Percentiles rank a stretch among this genome's conserved stretches.
Conservation (phyloP, 2,113 vertebrate species). For the Nerophis ophidion region DNA sequence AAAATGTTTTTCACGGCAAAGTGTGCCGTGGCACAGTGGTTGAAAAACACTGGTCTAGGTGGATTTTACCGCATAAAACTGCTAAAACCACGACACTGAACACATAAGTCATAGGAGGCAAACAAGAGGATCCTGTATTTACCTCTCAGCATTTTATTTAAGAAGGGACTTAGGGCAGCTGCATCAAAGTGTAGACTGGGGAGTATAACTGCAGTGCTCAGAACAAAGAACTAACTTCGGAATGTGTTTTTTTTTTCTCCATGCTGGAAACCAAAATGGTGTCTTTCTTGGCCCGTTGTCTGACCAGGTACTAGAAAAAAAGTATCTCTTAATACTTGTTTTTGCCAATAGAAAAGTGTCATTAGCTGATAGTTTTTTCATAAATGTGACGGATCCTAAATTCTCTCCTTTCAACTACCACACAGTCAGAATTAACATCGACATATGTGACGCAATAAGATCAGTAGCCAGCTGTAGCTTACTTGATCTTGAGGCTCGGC, state of each 20-base stretch:
- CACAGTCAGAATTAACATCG: constrained; percentile 42
- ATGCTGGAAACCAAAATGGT: no score
- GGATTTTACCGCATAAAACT: no score
- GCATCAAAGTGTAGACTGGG: neutral
- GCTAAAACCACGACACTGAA: no score
- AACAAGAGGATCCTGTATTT: no score
- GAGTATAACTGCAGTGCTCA: neutral
- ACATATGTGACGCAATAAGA: constrained; percentile 48
- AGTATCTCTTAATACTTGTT: neutral
- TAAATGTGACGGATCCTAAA: constrained; percentile 28
- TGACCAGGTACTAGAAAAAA: no score
- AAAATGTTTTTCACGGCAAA: no score
- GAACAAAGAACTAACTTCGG: neutral
- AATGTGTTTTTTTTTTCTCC: neutral
- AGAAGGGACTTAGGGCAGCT: neutral
- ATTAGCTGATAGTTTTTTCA: constrained; percentile 14
- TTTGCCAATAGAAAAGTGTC: neutral
- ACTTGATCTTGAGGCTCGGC: constrained; percentile 49
- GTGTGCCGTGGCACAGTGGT: no score
- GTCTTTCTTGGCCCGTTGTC: no score
- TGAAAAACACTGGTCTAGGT: no score
- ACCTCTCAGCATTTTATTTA: neutral
- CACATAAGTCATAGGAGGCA: no score
- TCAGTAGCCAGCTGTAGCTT: constrained; percentile 52
- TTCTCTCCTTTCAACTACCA: constrained; percentile 28